Evolutionary conservation across 2,888 invertebrate genomes (phyloP).

Genomic region (Eupithecia abbreviata): DNA sequence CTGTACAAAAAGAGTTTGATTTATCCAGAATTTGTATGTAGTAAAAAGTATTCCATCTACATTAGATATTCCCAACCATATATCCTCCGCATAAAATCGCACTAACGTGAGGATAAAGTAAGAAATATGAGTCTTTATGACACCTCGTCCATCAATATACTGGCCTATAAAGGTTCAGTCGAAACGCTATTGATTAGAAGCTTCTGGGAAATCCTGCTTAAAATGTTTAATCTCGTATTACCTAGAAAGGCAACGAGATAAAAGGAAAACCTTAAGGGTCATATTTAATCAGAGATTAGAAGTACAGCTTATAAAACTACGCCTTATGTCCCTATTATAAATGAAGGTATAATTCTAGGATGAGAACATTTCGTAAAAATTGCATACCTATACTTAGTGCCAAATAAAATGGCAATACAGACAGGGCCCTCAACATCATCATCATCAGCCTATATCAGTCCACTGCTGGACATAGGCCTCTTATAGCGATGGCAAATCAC

Average conservation of each 20-base stretch:
- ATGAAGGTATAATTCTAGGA: no score
- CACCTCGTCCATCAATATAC: conserved; percentile 25
- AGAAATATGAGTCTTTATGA: conserved; percentile 26
- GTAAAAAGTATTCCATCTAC: not conserved
- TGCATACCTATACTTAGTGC: no score
- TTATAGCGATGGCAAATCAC: no score
- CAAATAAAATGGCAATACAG: no score
- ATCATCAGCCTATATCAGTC: no score
- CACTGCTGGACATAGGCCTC: no score
- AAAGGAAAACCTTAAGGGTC: not conserved
- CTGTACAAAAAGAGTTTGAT: not conserved
- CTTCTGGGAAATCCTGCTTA: not conserved
- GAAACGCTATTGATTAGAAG: conserved; percentile 8
- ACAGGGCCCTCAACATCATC: no score
- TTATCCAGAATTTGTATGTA: not conserved
- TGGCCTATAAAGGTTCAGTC: not conserved
- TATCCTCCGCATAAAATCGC: conserved; percentile 29
- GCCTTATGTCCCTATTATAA: no score
- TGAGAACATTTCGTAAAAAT: no score
- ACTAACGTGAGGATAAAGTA: conserved; percentile 19
- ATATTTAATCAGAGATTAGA: not conserved
- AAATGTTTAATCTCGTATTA: not conserved
- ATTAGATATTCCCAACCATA: conserved; percentile 7
- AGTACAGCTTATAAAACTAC: no score
- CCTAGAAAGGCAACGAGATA: not conserved